These are phyloP conservation scores for Chauna torquata DNA, from an alignment of 2,113 vertebrate genomes.

Conservation along the genomic window DNA sequence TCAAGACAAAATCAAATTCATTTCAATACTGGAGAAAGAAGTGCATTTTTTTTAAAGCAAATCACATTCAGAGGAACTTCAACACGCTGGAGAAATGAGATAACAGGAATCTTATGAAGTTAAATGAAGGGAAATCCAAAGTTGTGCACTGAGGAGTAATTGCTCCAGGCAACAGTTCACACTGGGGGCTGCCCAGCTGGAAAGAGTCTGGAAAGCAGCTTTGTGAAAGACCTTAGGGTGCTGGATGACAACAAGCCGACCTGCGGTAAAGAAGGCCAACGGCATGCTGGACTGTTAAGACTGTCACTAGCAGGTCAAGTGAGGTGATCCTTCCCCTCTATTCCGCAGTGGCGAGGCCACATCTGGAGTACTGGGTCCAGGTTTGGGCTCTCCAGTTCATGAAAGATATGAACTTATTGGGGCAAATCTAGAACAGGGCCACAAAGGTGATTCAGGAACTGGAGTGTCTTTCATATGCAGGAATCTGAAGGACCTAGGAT, in stretches of 20 bases:
- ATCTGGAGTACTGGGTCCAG: background rate
- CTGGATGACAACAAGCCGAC: background rate
- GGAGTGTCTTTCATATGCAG: accelerated
- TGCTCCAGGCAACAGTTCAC: background rate
- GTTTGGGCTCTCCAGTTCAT: background rate
- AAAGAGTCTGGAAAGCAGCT: background rate
- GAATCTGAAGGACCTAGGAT: background rate
- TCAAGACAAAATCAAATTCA: background rate
- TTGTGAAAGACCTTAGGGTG: background rate
- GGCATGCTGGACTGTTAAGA: background rate
- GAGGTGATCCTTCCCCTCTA: background rate
- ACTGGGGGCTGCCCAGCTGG: background rate
- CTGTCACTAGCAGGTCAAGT: background rate
- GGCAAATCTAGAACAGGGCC: background rate
- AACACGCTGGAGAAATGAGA: background rate
- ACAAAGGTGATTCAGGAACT: background rate
- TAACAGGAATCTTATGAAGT: background rate
- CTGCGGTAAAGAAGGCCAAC: background rate
- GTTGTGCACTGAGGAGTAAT: accelerated
- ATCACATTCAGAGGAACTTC: background rate
- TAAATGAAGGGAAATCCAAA: background rate
- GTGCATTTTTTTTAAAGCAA: background rate
- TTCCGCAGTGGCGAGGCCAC: background rate
- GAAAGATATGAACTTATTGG: background rate
- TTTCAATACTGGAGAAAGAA: background rate